Evolutionary conservation across 2,888 invertebrate genomes (phyloP).

Genomic region (Empis livida): DNA sequence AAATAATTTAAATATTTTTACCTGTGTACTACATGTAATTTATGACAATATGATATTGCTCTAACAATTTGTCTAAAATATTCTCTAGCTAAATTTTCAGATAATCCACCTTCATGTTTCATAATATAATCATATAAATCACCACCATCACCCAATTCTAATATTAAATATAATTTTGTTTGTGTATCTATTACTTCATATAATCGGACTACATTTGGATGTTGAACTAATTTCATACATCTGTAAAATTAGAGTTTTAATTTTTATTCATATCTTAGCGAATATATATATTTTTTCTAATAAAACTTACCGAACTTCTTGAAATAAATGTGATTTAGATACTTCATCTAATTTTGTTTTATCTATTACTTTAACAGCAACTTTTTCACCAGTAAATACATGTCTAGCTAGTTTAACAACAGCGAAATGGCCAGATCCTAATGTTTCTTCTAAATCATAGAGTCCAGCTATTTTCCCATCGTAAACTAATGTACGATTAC

Average conservation of each 20-base stretch:
- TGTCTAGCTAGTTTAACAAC: conserved; percentile 95
- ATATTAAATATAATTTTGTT: conserved; percentile 89
- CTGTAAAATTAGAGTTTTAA: conserved; percentile 39
- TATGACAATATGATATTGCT: conserved; percentile 96
- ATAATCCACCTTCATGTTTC: conserved; percentile 83
- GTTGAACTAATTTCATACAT: conserved; percentile 98
- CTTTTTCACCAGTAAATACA: conserved; percentile 98
- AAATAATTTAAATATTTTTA: conserved; percentile 9
- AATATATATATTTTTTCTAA: background rate
- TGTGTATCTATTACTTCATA: conserved; percentile 99
- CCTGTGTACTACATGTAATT: conserved; percentile 53
- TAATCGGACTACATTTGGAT: conserved; percentile 94
- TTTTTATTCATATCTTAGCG: too few relatives aligned
- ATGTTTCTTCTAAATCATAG: conserved; percentile 93
- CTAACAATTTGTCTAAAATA: conserved; percentile 96
- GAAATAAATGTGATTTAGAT: conserved; percentile 89
- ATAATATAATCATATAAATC: conserved; percentile 98
- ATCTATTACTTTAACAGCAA: conserved; percentile 96
- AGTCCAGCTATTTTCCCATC: conserved; percentile 90
- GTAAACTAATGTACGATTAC: conserved; percentile 36
- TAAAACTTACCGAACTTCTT: conserved; percentile 56
- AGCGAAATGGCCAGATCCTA: conserved; percentile 97
- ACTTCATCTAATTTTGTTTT: conserved; percentile 95
- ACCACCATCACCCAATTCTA: conserved; percentile 96
- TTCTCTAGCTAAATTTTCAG: conserved; percentile 69